Evolutionary conservation across 2,113 vertebrate species (phyloP), one percentile per base, ranked within the genome.

Genomic region (Henicopernis longicauda): DNA sequence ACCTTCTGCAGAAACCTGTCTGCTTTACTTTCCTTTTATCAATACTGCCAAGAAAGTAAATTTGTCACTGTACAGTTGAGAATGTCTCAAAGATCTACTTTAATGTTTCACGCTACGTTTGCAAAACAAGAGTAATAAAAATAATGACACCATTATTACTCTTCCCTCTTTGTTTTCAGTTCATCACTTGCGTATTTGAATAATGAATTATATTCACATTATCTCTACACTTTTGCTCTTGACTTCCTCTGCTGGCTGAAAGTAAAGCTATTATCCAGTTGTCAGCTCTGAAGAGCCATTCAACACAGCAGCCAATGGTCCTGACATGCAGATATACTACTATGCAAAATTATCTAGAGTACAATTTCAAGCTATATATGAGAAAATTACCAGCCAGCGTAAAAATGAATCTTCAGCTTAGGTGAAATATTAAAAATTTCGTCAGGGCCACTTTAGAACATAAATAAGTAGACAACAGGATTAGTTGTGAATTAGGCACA

Each of bases 121-220:
- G 98, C 98, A 98, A 98, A 98, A 98, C 97, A 98, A 97, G 98
- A 99, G 98, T 99, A 99, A 99, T 99, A 99, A 99, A 99, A 99
- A 99, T 99, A 99, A 99, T 99, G 99, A 99, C 98, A 99, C 98
- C 98, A 98, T 99, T 99, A 99, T 99, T 98, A 98, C 98, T 98
- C 98, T 98, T 98, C 97, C 88, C 80, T 96, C 97, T 98, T 98
- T 98, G 98, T 98, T 98, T 98, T 98, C 97, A 96, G 98, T 98
- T 98, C 98, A 97, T 98, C 98, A 99, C 98, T 98, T 99, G 98
- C 98, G 98, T 98, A 99, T 99, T 99, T 99, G 98, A 99, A 99
- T 99, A 99, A 99, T 99, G 99, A 99, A 99, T 99, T 99, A 99
- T 99, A 98, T 98, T 99, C 98, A 98, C 98, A 99, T 99, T 99